Evolutionary conservation across 2,888 invertebrate genomes (phyloP).

Genomic region (Miltochrista miniata): DNA sequence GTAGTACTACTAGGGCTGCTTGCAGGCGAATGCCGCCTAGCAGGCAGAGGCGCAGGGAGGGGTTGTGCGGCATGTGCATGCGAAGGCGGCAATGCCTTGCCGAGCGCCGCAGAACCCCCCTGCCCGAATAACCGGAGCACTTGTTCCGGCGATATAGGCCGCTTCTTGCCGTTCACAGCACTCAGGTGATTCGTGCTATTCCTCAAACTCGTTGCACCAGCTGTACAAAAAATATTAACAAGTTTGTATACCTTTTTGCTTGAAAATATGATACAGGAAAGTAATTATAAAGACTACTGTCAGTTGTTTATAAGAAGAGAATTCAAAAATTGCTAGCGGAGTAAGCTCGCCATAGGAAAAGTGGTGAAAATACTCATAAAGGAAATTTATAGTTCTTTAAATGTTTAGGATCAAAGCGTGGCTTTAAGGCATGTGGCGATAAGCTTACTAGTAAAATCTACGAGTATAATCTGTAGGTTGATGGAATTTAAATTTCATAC

Average conservation of each 20-base stretch:
- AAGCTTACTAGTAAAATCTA: not conserved
- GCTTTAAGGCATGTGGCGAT: not conserved
- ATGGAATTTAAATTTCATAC: not conserved
- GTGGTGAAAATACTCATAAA: too few species aligned
- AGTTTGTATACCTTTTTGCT: not conserved
- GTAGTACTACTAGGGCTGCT: conserved; percentile 92
- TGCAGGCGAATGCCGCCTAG: conserved; percentile 85
- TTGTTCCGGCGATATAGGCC: conserved; percentile 94
- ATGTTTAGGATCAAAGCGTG: not conserved
- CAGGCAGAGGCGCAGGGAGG: conserved; percentile 73
- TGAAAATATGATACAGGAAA: too few species aligned
- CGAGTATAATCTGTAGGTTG: not conserved
- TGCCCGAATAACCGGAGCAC: conserved; percentile 86
- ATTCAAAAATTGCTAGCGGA: too few species aligned
- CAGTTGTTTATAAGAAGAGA: too few species aligned
- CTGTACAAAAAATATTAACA: conserved; percentile 20
- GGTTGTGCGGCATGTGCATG: conserved; percentile 65
- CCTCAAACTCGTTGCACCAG: conserved; percentile 69
- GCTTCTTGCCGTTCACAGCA: conserved; percentile 86
- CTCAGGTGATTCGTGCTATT: conserved; percentile 82
- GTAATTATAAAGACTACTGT: too few species aligned
- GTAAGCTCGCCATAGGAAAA: too few species aligned
- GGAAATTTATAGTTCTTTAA: not conserved
- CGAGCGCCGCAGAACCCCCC: conserved; percentile 75
- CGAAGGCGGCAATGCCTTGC: conserved; percentile 76